A percentile compares a stretch with the other conserved stretches of the same genome.
phyloP scores from a whole-genome alignment of 2,797 vertebrate genomes.

The Phyllotis vaccarum region DNA sequence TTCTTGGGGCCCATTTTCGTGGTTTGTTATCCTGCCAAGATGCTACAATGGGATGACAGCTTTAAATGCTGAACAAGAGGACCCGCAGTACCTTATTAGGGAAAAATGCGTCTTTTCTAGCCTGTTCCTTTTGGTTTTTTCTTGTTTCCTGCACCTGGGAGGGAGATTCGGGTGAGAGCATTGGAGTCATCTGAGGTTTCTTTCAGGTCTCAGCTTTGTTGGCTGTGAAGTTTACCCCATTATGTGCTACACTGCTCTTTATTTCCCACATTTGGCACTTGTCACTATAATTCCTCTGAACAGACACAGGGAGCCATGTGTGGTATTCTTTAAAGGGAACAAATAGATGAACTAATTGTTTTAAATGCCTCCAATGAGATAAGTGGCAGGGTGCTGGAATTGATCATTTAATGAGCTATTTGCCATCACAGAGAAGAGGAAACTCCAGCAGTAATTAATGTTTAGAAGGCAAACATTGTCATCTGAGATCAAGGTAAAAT shows the following conservation, averaged over 20 bases:
- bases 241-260: conserved; percentile 79
- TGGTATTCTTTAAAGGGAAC: conserved; percentile 77
- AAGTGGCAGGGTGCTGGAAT: conserved; percentile 84
- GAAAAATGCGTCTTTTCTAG: not conserved
- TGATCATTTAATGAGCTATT: conserved; percentile 84
- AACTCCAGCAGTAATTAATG: conserved; percentile 87
- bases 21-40: conserved; percentile 29
- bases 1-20: not conserved
- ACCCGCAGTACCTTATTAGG: not conserved
- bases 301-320: conserved; percentile 67
- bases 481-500: conserved; percentile 89
- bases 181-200: conserved; percentile 68
- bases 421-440: conserved; percentile 80
- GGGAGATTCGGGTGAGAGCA: conserved; percentile 40
- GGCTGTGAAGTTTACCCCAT: conserved; percentile 71
- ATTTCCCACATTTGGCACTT: conserved; percentile 70
- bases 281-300: conserved; percentile 68
- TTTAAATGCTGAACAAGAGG: conserved; percentile 40
- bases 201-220: conserved; percentile 71
- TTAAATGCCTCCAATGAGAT: conserved; percentile 81
- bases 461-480: conserved; percentile 87
- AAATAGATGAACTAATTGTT: conserved; percentile 85
- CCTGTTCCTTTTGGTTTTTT: not conserved
- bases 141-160: conserved; percentile 48
- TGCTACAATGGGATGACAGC: not conserved